These are phyloP conservation scores for Xiphophorus birchmanni DNA, from an alignment of 2,797 vertebrate genomes.

Conservation along the genomic window DNA sequence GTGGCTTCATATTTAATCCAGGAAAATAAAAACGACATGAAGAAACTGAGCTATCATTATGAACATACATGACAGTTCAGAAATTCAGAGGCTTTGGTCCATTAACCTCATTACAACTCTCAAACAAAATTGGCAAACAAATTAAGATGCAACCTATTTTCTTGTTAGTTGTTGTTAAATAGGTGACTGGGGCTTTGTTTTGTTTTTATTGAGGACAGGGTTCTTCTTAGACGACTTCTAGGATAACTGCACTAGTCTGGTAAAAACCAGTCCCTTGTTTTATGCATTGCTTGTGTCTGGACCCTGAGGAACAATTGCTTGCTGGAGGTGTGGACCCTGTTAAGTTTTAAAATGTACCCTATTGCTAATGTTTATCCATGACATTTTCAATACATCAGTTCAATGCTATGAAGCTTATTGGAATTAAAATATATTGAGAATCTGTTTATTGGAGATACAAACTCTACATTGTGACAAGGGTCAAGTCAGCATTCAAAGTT, in stretches of 20 bases:
- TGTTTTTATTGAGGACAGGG: not conserved
- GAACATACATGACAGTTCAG: not conserved
- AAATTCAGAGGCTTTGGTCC: not conserved
- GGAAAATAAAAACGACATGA: conserved; percentile 1
- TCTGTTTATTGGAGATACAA: conserved; percentile 22
- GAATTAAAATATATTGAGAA: not conserved
- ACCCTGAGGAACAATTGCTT: too few relatives aligned
- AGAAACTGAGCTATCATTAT: not conserved
- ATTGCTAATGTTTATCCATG: too few relatives aligned
- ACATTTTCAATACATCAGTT: too few relatives aligned
- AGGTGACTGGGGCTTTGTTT: not conserved
- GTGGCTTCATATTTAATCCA: not conserved
- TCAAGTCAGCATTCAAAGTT: conserved; percentile 7
- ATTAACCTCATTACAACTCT: not conserved
- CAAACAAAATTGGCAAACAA: not conserved
- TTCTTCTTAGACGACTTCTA: not conserved
- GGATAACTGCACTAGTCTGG: not conserved
- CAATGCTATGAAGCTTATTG: too few relatives aligned
- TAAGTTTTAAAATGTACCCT: too few relatives aligned
- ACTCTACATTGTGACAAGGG: conserved; percentile 20
- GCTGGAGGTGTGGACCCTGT: too few relatives aligned
- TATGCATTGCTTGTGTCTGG: not conserved
- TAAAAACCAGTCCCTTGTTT: not conserved
- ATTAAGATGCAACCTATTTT: not conserved
- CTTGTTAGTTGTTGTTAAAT: not conserved